phyloP scores from a whole-genome alignment of 2,113 vertebrate genomes.

The Mustelus asterias region DNA sequence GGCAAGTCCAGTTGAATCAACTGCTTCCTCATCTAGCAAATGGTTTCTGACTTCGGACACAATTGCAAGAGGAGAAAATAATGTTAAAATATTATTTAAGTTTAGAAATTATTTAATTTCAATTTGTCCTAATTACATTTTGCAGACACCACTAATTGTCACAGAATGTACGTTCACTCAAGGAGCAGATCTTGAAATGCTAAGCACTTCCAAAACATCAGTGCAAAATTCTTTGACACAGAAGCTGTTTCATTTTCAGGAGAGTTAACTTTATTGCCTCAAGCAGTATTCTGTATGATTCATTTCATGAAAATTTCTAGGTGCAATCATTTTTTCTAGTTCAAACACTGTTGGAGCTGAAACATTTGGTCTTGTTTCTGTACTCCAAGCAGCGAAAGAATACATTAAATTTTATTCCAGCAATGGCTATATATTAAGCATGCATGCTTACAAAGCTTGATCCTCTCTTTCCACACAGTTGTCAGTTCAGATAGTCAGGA shows the following conservation, averaged over 20 bases:
- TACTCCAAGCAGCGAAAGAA: not conserved
- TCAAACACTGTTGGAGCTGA: not conserved
- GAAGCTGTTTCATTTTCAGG: not conserved
- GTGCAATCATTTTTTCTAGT: not conserved
- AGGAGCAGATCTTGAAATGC: not conserved
- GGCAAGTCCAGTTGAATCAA: not conserved
- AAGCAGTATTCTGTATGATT: not conserved
- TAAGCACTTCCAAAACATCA: not conserved
- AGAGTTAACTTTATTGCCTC: not conserved
- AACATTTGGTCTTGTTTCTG: not conserved
- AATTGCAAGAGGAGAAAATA: not conserved
- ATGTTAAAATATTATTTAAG: not conserved
- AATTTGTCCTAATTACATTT: not conserved
- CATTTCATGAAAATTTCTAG: not conserved
- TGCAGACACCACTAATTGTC: not conserved
- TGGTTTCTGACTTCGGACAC: not conserved
- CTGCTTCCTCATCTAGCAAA: no score
- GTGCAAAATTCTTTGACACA: not conserved
- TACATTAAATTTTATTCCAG: conserved; percentile 16
- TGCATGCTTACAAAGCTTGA: not conserved
- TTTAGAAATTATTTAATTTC: conserved; percentile 11
- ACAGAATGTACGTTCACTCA: not conserved
- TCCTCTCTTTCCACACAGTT: not conserved
- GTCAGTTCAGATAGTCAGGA: not conserved
- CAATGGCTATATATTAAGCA: not conserved